A percentile compares a stretch with the other conserved stretches of the same genome.
Evolutionary conservation across 2,888 invertebrate species (phyloP).

Genomic region (Emmelina monodactyla): DNA sequence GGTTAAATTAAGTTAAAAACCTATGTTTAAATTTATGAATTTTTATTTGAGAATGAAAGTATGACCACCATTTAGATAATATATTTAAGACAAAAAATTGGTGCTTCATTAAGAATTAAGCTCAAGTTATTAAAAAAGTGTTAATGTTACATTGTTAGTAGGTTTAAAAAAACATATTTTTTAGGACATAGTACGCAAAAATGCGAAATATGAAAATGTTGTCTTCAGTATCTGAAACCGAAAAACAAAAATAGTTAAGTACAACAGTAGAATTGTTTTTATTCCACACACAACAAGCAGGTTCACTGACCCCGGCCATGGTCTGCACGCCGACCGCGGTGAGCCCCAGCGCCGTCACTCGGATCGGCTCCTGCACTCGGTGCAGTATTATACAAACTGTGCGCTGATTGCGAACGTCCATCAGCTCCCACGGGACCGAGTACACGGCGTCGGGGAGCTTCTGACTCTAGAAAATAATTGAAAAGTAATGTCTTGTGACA

Average conservation of each 20-base stretch:
- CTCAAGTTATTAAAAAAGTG: too few species aligned
- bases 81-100: too few species aligned
- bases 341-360: slow-evolving; percentile 4
- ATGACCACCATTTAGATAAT: too few species aligned
- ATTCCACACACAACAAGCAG: background rate
- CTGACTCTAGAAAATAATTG: slow-evolving; percentile 2
- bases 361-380: slow-evolving; percentile 3
- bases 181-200: slow-evolving; percentile 1
- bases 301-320: slow-evolving; percentile 7
- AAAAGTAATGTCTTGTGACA: background rate
- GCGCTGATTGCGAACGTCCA: slow-evolving; percentile 3
- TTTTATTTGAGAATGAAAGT: too few species aligned
- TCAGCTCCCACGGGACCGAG: slow-evolving; percentile 4
- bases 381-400: slow-evolving; percentile 2
- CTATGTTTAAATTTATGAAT: too few species aligned
- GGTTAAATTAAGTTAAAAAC: too few species aligned
- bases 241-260: background rate
- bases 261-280: background rate
- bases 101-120: too few species aligned
- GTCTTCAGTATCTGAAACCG: slow-evolving; percentile 6
- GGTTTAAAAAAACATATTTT: background rate
- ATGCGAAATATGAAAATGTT: slow-evolving; percentile 6
- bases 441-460: slow-evolving; percentile 4
- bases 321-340: slow-evolving; percentile 4
- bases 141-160: background rate